These are phyloP conservation scores for Anableps anableps DNA, from an alignment of 2,797 vertebrate genomes.

Conservation along the genomic window DNA sequence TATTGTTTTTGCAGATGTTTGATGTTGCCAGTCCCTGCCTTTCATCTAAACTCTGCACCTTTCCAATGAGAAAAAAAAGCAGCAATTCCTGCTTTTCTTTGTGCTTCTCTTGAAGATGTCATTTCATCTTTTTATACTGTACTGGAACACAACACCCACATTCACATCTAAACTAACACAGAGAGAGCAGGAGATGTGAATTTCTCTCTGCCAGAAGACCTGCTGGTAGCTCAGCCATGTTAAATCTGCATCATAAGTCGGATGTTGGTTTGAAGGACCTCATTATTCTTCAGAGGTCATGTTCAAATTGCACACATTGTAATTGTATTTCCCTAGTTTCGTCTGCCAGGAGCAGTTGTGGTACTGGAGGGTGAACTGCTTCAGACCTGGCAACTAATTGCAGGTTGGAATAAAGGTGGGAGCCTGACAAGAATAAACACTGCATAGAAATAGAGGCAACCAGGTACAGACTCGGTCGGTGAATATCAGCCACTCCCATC, in stretches of 20 bases:
- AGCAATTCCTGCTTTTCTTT: not conserved
- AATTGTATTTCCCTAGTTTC: constrained; percentile 28
- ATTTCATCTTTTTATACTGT: not conserved
- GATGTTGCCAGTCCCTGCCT: not conserved
- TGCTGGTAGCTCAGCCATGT: constrained; percentile 35
- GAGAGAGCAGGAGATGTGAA: not conserved
- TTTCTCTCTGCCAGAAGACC: constrained; percentile 38
- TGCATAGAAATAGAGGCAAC: constrained; percentile 64
- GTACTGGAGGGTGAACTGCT: constrained; percentile 54
- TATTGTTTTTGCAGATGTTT: not conserved
- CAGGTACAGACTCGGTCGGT: constrained; percentile 40
- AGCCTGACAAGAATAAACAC: constrained; percentile 56
- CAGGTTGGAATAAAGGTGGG: constrained; percentile 37
- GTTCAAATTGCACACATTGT: constrained; percentile 72
- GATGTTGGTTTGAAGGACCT: constrained; percentile 41
- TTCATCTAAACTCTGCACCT: not conserved
- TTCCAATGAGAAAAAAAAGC: not conserved
- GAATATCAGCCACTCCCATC: constrained; percentile 34
- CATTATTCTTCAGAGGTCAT: constrained; percentile 56
- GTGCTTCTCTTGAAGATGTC: not conserved
- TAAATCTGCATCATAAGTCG: constrained; percentile 39
- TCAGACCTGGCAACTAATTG: constrained; percentile 66
- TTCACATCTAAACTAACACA: not conserved
- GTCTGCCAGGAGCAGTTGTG: constrained; percentile 45
- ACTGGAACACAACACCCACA: not conserved